Base-by-base conservation (phyloP, 2,113 vertebrate genomes). In the Istiophorus platypterus region DNA sequence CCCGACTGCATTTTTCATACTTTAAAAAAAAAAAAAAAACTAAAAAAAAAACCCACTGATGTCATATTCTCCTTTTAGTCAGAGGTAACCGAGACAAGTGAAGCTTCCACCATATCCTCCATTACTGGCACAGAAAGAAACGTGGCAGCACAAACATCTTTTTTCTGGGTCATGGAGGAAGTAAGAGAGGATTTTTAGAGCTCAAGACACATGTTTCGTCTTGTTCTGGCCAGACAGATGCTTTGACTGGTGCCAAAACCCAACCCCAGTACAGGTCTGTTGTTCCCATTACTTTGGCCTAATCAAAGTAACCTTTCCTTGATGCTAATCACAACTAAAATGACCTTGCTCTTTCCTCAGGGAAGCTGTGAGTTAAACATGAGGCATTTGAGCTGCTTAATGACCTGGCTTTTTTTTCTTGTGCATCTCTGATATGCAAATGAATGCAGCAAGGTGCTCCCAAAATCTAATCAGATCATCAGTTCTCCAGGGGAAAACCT, bases 401-500 rank as follows among this genome's bases (percentile, higher is more conserved):
- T 85, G 74, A 68, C 72, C 64, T 80, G 58, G 20, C 51, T 86
- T 76, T 24, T 39, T 59, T 68, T 34, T 37, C 8, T n/a, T 37
- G 6, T 56, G 42, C 31, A 82, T 74, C 80, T 65, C 78, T 76
- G 15, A 70, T 83, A 90, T 88, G 90, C 80, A 89, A 90, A 91
- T 87, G 6, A 66, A 45, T 79, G 79, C 67, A 82, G 81, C 67
- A 72, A 82, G 83, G 70, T 80, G 58, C 65, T 79, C 67, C 84
- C 58, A 67, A 84, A 87, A 86, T 88, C 76, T 72, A 81, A 90
- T 91, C 88, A 90, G 83, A 87, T 86, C 83, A 64, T 86, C 81
- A 42, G 42, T 37, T 82, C 74, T 76, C 41, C 29, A 1, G 41
- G 41, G 76, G 66, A 27, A 27, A 82, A 89, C 73, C 62, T 76